Percentiles rank a stretch among this genome's conserved stretches.
Evolutionary conservation across 2,888 invertebrate species (phyloP).

Genomic region (Ochropleura plecta): DNA sequence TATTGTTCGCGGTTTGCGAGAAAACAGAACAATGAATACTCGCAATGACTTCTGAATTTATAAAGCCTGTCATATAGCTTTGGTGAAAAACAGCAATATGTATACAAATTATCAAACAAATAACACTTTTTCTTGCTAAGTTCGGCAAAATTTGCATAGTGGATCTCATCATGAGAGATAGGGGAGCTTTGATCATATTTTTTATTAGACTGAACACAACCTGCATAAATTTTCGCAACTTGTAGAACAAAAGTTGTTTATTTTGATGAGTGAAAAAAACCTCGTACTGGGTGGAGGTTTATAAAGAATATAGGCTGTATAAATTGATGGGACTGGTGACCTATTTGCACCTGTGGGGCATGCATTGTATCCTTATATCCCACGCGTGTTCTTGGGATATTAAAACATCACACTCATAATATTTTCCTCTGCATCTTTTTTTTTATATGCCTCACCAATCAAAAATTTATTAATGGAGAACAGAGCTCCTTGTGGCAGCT

Average conservation of each 20-base stretch:
- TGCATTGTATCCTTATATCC: neutral
- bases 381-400: neutral
- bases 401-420: neutral
- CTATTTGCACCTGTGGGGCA: constrained; percentile 58
- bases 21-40: constrained; percentile 47
- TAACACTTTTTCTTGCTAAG: constrained; percentile 32
- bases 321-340: constrained; percentile 56
- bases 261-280: constrained; percentile 58
- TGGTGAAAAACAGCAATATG: constrained; percentile 44
- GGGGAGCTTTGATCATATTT: constrained; percentile 55
- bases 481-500: constrained; percentile 21
- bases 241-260: constrained; percentile 62
- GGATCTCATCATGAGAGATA: constrained; percentile 42
- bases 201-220: constrained; percentile 57
- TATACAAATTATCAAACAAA: constrained; percentile 36
- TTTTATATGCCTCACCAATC: constrained; percentile 5
- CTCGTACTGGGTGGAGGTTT: constrained; percentile 29
- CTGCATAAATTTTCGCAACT: constrained; percentile 58
- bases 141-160: constrained; percentile 49
- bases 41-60: constrained; percentile 53
- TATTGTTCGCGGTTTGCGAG: constrained; percentile 42
- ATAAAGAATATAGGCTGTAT: constrained; percentile 58
- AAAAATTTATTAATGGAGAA: constrained; percentile 41
- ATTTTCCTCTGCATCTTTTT: neutral
- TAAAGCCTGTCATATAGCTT: constrained; percentile 39